Base-by-base conservation (phyloP, 2,113 vertebrate species). In the Odontesthes bonariensis region DNA sequence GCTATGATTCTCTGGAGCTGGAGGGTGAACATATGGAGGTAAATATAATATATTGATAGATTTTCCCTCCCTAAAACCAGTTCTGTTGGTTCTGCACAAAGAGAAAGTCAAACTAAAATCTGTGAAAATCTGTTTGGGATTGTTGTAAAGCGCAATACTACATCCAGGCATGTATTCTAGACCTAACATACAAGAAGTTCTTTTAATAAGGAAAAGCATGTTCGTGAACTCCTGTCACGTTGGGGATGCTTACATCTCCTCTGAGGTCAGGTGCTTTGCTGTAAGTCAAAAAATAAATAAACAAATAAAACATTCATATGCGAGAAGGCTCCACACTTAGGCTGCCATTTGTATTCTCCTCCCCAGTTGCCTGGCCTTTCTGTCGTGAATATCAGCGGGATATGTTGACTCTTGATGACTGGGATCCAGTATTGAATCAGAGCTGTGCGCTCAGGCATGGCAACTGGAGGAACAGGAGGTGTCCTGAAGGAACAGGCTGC, bases 331-430 rank as follows among this genome's bases (percentile, higher is more conserved):
- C 19, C 2, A 22, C 23, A 33, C 52, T 69, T 63, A 49, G 42
- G 54, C 57, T 27, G 38, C 47, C 16, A 32, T 88, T 79, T 85
- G 55, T 52, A 47, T 80, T 73, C 79, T 40, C 49, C 57, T 73
- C 66, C 61, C 83, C 3, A 46, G 79, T 79, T 64, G 69, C 62
- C 73, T 76, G 71, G 69, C 68, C 61, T 73, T 75, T 75, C 74
- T 75, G 55, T 62, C 2, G 12, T 55, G 83, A 75, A 75, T 72
- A 76, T 69, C 56, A 77, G 73, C 63, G 40, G 73, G 78, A 73
- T 60, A 10, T 77, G 82, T 91, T 86, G 77, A 89, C 69, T 77
- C 67, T 74, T 73, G 75, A 58, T 69, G 79, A 64, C 79, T 70
- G 60, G 67, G 62, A 87, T 83, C 63, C 74, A 32, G 66, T 35